Evolutionary conservation across 2,797 vertebrate genomes (phyloP).

Genomic region (Enteromius anoplus): DNA sequence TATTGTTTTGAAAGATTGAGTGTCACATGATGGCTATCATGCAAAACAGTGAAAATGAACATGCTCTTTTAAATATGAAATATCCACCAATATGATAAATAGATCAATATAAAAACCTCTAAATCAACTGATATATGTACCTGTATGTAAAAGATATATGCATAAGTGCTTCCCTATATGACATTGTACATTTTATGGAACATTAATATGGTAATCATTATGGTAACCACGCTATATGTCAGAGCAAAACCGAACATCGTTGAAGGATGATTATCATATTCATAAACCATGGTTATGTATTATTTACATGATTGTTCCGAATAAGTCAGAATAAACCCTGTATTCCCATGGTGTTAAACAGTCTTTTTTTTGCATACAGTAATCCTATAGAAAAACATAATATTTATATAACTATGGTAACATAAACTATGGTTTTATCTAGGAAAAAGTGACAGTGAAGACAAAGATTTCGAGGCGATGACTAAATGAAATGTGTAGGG

Average conservation of each 20-base stretch:
- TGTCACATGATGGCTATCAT: neutral
- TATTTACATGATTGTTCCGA: neutral
- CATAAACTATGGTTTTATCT: neutral
- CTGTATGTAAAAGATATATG: neutral
- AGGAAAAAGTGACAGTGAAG: neutral
- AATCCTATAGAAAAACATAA: neutral
- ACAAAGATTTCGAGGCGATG: neutral
- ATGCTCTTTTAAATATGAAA: neutral
- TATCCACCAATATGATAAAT: neutral
- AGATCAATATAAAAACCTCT: neutral
- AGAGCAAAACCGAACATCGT: neutral
- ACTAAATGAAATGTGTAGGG: neutral
- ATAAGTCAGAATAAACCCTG: neutral
- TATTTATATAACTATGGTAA: neutral
- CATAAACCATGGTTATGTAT: neutral
- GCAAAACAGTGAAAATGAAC: neutral
- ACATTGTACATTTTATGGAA: neutral
- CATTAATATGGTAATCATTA: conserved; percentile 9
- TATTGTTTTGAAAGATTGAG: neutral
- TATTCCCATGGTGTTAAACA: neutral
- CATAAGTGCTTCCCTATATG: neutral
- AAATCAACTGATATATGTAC: neutral
- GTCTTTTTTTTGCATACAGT: neutral
- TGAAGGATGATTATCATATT: neutral
- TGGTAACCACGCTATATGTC: neutral